Evolutionary conservation across 2,113 vertebrate species (phyloP), one percentile per base, ranked within the genome.

Genomic region (Trogon melanurus): DNA sequence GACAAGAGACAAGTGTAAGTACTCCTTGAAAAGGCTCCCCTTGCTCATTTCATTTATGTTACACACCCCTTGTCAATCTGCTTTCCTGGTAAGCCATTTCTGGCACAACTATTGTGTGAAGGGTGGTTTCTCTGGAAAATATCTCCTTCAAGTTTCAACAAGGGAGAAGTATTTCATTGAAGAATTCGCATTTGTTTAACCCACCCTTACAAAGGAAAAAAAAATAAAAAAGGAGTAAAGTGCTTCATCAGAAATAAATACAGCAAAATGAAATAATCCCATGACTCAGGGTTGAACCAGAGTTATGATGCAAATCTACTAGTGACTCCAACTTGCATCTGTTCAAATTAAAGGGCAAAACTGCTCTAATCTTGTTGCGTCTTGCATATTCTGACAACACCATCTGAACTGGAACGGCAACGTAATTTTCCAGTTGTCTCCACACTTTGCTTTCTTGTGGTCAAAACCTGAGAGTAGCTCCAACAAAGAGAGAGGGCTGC

Each of bases 341-440:
- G 85, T 79, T 92, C 83, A 94, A 96, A 93, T 94, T 76, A 93
- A 88, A 96, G 75, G 67, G 69, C 45, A 96, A 86, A 96, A 93
- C 80, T 45, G 18, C 73, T 91, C 78, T 69, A 47, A 91, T 91
- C 94, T 91, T 96, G 94, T 94, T 91, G 88, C 70, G 88, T 96
- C 94, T 94, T 95, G 91, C 26, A 94, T 89, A 88, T 82, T 91
- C 93, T 82, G 82, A 89, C 70, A 91, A 3, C 79, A 94, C 62
- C 79, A 92, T 79, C 93, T 91, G 76, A 96, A 95, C 95, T 94
- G 76, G 88, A 96, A 94, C 19, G 61, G 88, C 93, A 95, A 92
- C 88, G 65, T 91, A 65, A 90, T 93, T 96, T 93, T 89, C 85
- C 70, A 93, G 29, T 88, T 75, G 65, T 90, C 69, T 93, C 92